A percentile compares a stretch with the other conserved stretches of the same genome.
Conservation (phyloP, 2,888 invertebrate genomes). For the Lasioglossum pauxillum region DNA sequence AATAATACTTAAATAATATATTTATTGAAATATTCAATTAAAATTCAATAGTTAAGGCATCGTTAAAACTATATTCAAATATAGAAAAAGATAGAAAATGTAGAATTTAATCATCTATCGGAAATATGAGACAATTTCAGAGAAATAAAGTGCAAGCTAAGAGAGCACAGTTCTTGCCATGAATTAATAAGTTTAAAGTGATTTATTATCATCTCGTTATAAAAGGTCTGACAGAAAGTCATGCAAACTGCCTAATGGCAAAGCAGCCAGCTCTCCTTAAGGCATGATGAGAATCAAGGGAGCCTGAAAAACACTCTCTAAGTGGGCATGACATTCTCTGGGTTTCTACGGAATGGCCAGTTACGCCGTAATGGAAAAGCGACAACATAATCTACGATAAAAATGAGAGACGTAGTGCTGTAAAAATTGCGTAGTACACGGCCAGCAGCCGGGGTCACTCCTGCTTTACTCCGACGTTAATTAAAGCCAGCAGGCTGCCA, state of each 20-base stretch:
- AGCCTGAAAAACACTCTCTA: conserved; percentile 12
- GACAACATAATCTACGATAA: conserved; percentile 22
- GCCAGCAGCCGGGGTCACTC: too few species aligned
- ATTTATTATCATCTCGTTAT: background rate
- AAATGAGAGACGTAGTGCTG: background rate
- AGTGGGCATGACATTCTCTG: conserved; percentile 8
- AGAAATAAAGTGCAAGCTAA: too few species aligned
- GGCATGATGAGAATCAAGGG: conserved; percentile 3
- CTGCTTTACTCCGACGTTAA: conserved; percentile 19
- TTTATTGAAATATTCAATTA: too few species aligned
- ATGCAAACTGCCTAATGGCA: background rate
- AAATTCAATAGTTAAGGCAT: too few species aligned
- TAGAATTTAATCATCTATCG: background rate
- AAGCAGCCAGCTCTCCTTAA: conserved; percentile 9
- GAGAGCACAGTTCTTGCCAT: background rate
- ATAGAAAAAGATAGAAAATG: background rate
- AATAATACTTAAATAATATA: too few species aligned
- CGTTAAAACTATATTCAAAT: too few species aligned
- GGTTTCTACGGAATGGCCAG: background rate
- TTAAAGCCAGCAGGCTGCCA: background rate
- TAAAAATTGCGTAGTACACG: background rate
- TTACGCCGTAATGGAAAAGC: background rate
- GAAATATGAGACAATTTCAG: background rate
- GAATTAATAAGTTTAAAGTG: background rate
- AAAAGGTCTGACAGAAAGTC: background rate